A percentile compares a stretch with the other conserved stretches of the same genome.
Conservation (phyloP, 2,113 vertebrate genomes). For the Columba livia region DNA sequence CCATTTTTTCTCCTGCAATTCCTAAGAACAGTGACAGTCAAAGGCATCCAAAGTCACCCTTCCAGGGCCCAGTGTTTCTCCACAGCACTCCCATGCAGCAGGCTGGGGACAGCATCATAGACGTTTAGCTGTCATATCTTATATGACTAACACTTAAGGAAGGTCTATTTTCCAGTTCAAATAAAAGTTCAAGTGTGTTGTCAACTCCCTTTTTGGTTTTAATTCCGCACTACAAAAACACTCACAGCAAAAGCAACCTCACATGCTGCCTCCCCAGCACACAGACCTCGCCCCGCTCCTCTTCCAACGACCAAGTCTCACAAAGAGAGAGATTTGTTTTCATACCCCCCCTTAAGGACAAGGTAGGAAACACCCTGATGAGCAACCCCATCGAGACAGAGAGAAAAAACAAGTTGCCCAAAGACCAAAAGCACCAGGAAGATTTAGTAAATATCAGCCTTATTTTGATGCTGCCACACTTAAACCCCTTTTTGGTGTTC, state of each 20-base stretch:
- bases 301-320: neutral
- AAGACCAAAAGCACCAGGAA: neutral
- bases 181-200: neutral
- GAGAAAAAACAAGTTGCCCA: neutral
- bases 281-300: neutral
- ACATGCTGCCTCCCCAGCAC: neutral
- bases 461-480: neutral
- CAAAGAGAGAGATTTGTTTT: neutral
- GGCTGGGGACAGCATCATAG: neutral
- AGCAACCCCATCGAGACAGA: neutral
- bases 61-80: neutral
- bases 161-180: neutral
- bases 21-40: neutral
- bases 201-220: neutral
- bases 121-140: neutral
- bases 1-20: neutral
- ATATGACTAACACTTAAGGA: neutral
- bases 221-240: neutral
- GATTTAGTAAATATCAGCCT: neutral
- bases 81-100: neutral
- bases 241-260: neutral
- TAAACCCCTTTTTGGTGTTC: neutral
- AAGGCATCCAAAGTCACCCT: neutral
- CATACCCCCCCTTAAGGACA: neutral
- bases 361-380: neutral